These are phyloP conservation scores for Rhynchopsitta pachyrhyncha DNA, from an alignment of 2,113 vertebrate genomes.

Conservation along the genomic window DNA sequence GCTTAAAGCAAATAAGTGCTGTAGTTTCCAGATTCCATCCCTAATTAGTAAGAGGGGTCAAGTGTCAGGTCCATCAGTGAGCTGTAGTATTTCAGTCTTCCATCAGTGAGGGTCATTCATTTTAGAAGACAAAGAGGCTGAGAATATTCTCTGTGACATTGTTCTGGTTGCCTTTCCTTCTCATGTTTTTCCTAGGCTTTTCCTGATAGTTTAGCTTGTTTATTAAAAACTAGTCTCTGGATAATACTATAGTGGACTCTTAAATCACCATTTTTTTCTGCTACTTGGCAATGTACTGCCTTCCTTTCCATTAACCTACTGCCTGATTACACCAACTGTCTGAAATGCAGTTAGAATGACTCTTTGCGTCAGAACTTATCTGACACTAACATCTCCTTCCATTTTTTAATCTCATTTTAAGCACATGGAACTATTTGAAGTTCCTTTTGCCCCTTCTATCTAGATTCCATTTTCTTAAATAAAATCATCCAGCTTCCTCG, in stretches of 20 bases:
- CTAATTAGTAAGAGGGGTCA: slow-evolving; percentile 59
- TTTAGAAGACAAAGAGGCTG: slow-evolving; percentile 36
- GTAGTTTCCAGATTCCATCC: slow-evolving; percentile 42
- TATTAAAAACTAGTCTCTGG: slow-evolving; percentile 17
- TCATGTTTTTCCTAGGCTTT: background rate
- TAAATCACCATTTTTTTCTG: slow-evolving; percentile 3
- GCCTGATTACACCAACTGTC: slow-evolving; percentile 38
- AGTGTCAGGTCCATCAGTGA: slow-evolving; percentile 45
- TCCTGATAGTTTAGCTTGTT: background rate
- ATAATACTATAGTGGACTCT: slow-evolving; percentile 9
- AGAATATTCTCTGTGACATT: slow-evolving; percentile 5
- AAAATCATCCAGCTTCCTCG: slow-evolving; percentile 57
- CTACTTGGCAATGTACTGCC: slow-evolving; percentile 36
- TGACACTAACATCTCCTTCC: slow-evolving; percentile 40
- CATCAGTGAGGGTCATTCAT: slow-evolving; percentile 19
- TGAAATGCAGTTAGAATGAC: background rate
- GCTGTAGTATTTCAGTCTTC: slow-evolving; percentile 48
- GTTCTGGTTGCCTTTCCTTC: background rate
- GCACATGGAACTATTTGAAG: slow-evolving; percentile 9
- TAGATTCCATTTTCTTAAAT: slow-evolving; percentile 64
- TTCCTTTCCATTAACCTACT: slow-evolving; percentile 49
- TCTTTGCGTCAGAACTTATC: slow-evolving; percentile 44
- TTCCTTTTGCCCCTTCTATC: slow-evolving; percentile 26
- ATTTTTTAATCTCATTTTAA: slow-evolving; percentile 66
- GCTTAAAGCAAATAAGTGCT: slow-evolving; percentile 50